Percentiles rank a stretch among this genome's conserved stretches.
Evolutionary conservation across 2,113 vertebrate species (phyloP).

Genomic region (Dryoscopus gambensis): DNA sequence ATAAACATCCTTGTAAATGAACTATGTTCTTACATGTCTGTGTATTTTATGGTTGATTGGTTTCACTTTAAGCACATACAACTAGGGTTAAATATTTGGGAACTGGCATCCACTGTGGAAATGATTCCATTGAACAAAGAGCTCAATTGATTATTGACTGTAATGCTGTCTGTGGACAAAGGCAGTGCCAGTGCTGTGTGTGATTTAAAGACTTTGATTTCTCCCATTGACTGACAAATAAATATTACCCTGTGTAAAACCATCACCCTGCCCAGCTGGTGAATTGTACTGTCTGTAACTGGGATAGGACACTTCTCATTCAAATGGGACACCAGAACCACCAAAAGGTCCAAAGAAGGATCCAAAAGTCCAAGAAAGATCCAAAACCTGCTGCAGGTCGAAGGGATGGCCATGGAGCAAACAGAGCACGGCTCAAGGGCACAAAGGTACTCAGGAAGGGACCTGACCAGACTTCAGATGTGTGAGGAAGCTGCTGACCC

Average conservation of each 20-base stretch:
- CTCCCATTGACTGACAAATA: neutral
- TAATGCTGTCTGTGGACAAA: neutral
- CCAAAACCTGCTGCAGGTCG: neutral
- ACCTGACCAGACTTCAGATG: neutral
- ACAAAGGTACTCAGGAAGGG: neutral
- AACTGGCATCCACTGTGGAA: neutral
- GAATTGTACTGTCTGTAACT: neutral
- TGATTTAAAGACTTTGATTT: neutral
- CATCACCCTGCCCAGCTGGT: neutral
- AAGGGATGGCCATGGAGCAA: neutral
- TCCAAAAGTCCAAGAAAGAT: neutral
- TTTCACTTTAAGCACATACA: neutral
- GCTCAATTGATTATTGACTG: neutral
- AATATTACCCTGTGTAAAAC: neutral
- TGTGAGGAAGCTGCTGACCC: neutral
- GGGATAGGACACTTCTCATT: neutral
- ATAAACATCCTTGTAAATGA: neutral
- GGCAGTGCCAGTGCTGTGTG: neutral
- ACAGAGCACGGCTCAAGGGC: neutral
- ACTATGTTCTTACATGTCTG: neutral
- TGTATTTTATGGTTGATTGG: neutral
- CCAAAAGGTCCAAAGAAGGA: neutral
- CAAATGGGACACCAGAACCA: neutral
- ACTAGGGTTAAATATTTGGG: neutral
- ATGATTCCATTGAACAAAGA: neutral